Base-by-base conservation (phyloP, 2,888 invertebrate genomes). In the Saturnia pavonia region DNA sequence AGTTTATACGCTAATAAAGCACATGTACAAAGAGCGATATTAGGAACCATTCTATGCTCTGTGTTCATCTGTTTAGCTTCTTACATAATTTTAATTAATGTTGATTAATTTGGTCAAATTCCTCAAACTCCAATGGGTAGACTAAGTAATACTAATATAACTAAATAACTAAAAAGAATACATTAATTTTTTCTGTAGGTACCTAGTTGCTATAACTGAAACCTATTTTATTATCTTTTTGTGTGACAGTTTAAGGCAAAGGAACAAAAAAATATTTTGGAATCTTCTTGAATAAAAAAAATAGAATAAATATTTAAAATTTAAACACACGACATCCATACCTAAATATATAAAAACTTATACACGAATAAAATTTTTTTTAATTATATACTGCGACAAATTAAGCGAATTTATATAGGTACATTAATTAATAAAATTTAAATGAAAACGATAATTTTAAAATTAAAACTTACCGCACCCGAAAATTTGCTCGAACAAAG, bases 31-130 rank as follows among this genome's bases (percentile, higher is more conserved):
- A 48, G 9, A 51, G 11, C 7, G 8, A 54, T 22, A 22, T 9
- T 1, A 54, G 6, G 1, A 54, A 9, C n/a, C 22, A 19, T 19
- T 54, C 22, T 65, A n/a, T 40, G 14, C 40, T 57, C 25, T 40
- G n/a, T 65, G 40, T n/a, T 9, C 40, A 65, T n/a, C 8, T n/a
- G 19, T 65, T 8, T 8, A n/a, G n/a, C 19, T 65, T 65, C 11
- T 40, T 65, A 65, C 40, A 6, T 60, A 14, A 65, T 40, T 65
- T 8, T 65, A 63, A 65, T 65, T 65, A 9, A 11, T 19, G 1
- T 8, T 65, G 34, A 65, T 40, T 65, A 65, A 65, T 65, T 16
- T 40, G 63, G 63, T 19, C 63, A 40, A 65, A 65, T 65, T 65
- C 40, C 40, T 65, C 63, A 65, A 34, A 65, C 40, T 65, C 63